A percentile compares a stretch with the other conserved stretches of the same genome.
phyloP scores from a whole-genome alignment of 1,140 invertebrate genomes.

The Lucilia cuprina region DNA sequence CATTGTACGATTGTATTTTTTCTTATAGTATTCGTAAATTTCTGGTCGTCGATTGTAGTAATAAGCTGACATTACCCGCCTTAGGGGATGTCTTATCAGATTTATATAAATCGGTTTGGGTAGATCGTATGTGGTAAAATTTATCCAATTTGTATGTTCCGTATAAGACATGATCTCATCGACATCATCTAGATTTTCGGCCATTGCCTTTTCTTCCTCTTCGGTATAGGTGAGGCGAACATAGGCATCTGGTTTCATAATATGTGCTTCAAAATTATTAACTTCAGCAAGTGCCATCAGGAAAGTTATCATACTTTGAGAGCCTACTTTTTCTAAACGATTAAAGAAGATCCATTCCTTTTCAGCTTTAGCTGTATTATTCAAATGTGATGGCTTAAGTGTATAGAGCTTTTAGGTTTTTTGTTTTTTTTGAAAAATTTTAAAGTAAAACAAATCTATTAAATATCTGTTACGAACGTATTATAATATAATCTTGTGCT shows the following conservation, averaged over 20 bases:
- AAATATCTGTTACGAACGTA: neutral
- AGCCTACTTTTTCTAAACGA: conserved; percentile 86
- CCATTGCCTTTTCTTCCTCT: conserved; percentile 71
- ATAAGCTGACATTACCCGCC: conserved; percentile 89
- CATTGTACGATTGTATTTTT: conserved; percentile 81
- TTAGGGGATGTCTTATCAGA: conserved; percentile 85
- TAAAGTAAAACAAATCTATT: neutral
- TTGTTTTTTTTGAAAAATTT: conserved; percentile 35
- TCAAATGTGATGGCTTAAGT: conserved; percentile 65
- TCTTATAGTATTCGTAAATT: conserved; percentile 72
- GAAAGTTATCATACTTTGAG: conserved; percentile 86
- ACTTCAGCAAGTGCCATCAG: conserved; percentile 67
- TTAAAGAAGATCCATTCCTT: conserved; percentile 78
- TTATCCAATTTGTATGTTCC: conserved; percentile 65
- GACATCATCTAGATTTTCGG: conserved; percentile 59
- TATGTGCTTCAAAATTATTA: conserved; percentile 54
- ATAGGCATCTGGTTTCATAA: conserved; percentile 63
- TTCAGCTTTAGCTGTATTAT: conserved; percentile 78
- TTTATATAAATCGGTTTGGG: conserved; percentile 88
- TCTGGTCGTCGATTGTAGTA: conserved; percentile 71
- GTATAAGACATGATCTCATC: conserved; percentile 68
- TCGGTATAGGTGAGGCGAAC: conserved; percentile 43
- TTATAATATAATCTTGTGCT: too few species aligned
- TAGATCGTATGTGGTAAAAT: conserved; percentile 71
- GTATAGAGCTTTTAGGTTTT: conserved; percentile 44